A percentile compares a stretch with the other conserved stretches of the same genome.
phyloP scores from a whole-genome alignment of 2,113 vertebrate species.

The Pandion haliaetus region DNA sequence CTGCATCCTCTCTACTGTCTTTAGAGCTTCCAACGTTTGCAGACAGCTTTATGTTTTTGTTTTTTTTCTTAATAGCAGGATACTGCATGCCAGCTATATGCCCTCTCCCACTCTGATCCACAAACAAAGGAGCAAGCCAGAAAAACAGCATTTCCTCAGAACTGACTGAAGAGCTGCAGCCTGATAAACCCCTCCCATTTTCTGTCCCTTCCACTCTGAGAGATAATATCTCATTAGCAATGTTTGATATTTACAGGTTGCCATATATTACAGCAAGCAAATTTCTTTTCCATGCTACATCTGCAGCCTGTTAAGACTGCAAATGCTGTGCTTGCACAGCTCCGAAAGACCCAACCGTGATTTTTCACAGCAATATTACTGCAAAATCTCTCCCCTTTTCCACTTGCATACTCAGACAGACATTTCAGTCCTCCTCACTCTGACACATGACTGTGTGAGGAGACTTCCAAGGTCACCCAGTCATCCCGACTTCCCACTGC shows the following conservation, averaged over 20 bases:
- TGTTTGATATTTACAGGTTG: constrained; percentile 27
- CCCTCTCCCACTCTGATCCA: not conserved
- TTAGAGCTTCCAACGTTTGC: not conserved
- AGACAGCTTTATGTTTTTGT: not conserved
- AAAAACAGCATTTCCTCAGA: not conserved
- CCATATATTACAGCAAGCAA: not conserved
- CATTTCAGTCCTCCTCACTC: not conserved
- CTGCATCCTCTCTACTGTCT: not conserved
- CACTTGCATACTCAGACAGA: not conserved
- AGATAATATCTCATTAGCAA: not conserved
- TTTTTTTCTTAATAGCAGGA: not conserved
- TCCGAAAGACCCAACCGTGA: not conserved
- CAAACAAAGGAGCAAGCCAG: not conserved
- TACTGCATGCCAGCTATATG: not conserved
- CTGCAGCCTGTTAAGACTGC: constrained; percentile 8
- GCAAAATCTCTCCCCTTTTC: not conserved
- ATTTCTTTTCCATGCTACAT: not conserved
- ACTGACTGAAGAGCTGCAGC: not conserved
- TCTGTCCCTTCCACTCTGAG: not conserved
- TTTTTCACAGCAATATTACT: not conserved
- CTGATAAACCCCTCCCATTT: not conserved
- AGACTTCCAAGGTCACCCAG: constrained; percentile 21
- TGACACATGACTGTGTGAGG: not conserved
- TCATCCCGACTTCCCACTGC: not conserved
- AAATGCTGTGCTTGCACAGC: not conserved